Evolutionary conservation across 2,888 invertebrate genomes (phyloP).

Genomic region (Osmoderma eremita): DNA sequence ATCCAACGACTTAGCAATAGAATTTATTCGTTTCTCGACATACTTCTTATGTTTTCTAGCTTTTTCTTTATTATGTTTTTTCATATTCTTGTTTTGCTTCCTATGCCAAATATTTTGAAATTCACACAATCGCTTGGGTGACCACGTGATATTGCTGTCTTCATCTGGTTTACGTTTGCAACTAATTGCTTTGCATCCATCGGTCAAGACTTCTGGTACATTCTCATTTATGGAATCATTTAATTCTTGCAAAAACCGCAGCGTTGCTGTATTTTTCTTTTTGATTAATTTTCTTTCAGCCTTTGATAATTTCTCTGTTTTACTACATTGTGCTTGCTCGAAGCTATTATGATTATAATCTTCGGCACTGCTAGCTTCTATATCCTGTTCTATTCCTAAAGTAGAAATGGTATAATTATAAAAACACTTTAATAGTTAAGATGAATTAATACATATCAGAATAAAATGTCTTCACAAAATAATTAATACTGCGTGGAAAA

Average conservation of each 20-base stretch:
- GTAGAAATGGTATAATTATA: neutral
- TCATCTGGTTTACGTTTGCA: slow-evolving; percentile 47
- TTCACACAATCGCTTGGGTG: slow-evolving; percentile 47
- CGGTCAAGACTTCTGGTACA: neutral
- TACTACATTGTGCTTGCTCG: slow-evolving; percentile 54
- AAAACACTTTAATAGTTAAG: neutral
- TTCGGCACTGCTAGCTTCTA: slow-evolving; percentile 50
- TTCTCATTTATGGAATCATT: slow-evolving; percentile 26
- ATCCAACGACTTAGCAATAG: slow-evolving; percentile 56
- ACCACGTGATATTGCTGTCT: slow-evolving; percentile 36
- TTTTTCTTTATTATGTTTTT: slow-evolving; percentile 46
- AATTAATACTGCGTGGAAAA: too few species aligned
- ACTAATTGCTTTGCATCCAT: slow-evolving; percentile 35
- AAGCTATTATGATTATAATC: slow-evolving; percentile 55
- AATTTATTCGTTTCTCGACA: slow-evolving; percentile 51
- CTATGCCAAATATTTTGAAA: slow-evolving; percentile 48
- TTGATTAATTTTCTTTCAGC: slow-evolving; percentile 57
- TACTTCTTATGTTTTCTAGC: slow-evolving; percentile 53
- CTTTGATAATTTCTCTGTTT: slow-evolving; percentile 56
- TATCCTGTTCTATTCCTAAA: slow-evolving; percentile 56
- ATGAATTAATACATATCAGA: too few species aligned
- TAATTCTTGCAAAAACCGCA: slow-evolving; percentile 35
- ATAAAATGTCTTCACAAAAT: too few species aligned
- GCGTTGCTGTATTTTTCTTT: slow-evolving; percentile 50
- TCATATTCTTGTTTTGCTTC: slow-evolving; percentile 50